Base-by-base conservation (phyloP, 2,113 vertebrate species). In the Serilophus lunatus region DNA sequence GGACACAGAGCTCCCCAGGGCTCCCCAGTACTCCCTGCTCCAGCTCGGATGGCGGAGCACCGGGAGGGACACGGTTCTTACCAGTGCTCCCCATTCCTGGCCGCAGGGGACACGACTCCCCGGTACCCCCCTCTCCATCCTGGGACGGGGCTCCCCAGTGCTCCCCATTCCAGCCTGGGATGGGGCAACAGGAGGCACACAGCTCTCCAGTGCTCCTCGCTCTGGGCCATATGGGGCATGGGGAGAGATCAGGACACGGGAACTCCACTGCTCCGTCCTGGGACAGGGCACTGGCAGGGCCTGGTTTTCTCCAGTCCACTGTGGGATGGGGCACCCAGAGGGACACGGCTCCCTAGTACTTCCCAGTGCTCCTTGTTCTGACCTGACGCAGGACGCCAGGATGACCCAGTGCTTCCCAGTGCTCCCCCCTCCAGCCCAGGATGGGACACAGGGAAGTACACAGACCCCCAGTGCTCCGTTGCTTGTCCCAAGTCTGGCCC, bases 381-480 rank as follows among this genome's bases (percentile, higher is more conserved):
- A 23, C 18, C 44, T 53, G 19, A 29, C 26, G 19, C 10, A 10
- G 17, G 24, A 11, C 29, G 9, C 12, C 74, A 65, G 68, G 36
- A 57, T 22, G 23, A 33, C 9, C 14, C 12, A 33, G 17, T 25
- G 24, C 16, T 83, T 31, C 25, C 35, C 49, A 28, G 36, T 10
- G 42, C 36, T 65, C 50, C 44, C 31, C 17, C 1, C 23, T n/a
- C 18, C 5, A 1, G 72, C 45, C 47, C 18, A 14, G 20, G 33
- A 38, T 19, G 0, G 35, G 0, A 22, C 28, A 15, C 5, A 2
- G 26, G 31, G n/a, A 42, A 4, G 8, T 8, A 47, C 60, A 28
- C 7, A 10, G 50, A 5, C 1, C 18, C 28, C 9, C 22, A 5
- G 44, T 5, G 23, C 42, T 24, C 76, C 9, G 3, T 4, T 35